A percentile compares a stretch with the other conserved stretches of the same genome.
Evolutionary conservation across 2,888 invertebrate species (phyloP).

Genomic region (Hypercompe scribonia): DNA sequence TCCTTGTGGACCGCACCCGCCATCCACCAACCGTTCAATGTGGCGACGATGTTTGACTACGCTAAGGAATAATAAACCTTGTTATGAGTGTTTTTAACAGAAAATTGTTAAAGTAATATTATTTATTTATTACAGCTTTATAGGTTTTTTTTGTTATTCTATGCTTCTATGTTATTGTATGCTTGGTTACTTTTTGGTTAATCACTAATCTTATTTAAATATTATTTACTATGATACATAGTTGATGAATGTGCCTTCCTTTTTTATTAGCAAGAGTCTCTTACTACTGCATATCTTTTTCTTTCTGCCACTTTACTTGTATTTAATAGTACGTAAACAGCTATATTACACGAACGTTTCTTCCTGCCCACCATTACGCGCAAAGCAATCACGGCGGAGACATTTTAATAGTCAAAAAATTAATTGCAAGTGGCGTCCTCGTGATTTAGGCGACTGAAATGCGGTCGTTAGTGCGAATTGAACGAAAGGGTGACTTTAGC

Average conservation of each 20-base stretch:
- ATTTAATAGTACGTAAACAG: conserved; percentile 1
- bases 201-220: not conserved
- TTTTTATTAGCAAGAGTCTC: not conserved
- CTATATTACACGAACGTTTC: conserved; percentile 25
- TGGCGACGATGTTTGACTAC: conserved; percentile 26
- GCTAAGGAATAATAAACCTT: not conserved
- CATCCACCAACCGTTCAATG: conserved; percentile 55
- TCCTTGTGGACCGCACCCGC: conserved; percentile 67
- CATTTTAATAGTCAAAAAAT: conserved; percentile 74
- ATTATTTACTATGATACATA: not conserved
- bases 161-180: too few species aligned
- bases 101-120: not conserved
- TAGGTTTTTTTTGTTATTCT: too few species aligned
- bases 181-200: too few species aligned
- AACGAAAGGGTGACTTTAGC: conserved; percentile 74
- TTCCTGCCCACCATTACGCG: conserved; percentile 42
- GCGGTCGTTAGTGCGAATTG: conserved; percentile 81
- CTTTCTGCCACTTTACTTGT: not conserved
- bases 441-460: conserved; percentile 80
- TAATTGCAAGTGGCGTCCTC: conserved; percentile 80
- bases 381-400: conserved; percentile 60
- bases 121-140: not conserved
- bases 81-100: not conserved
- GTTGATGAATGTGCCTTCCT: not conserved
- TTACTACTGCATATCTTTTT: not conserved